Evolutionary conservation across 2,888 invertebrate genomes (phyloP), one percentile per base, ranked within the genome.

Genomic region (Lasioglossum vierecki): DNA sequence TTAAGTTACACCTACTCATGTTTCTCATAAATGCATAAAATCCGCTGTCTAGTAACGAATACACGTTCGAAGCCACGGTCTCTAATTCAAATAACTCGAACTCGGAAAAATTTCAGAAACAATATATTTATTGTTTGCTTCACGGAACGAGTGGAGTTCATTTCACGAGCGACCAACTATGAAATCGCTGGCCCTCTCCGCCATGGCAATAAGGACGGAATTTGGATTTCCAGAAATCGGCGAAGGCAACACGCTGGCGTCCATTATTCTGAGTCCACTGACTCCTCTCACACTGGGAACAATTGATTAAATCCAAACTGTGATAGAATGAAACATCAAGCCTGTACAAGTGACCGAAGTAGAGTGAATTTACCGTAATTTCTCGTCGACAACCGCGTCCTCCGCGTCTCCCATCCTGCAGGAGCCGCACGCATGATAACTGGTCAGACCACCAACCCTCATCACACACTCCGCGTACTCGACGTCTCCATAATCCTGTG

Each of bases 381-480:
- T 92, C 3, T 96, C 95, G 92, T 98, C 97, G 0, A 98, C 97
- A 0, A 98, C 98, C 4, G 96, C 95, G 71, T 91, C 86, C 53
- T 94, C 95, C 35, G 91, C 91, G 3, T 88, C 80, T 3, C 97
- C 98, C 94, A 98, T 97, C 57, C 96, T 96, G 92, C 97, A 97
- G 0, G 97, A 98, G 18, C 98, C 98, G 0, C 97, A 97, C 0
- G 97, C 97, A 94, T 98, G 98, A 93, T 98, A 98, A 0, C 97
- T 97, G 0, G 97, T 96, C 41, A 97, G 95, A 0, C 96, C 97
- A 13, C 96, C 96, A 57, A 96, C 96, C 80, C 97, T 95, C 81
- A 97, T 95, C 26, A 97, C 92, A 91, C 97, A 97, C 89, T 97
- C 97, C 73, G 97, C 91, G 91, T 96, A 97, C 6, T 95, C 95